Evolutionary conservation across 2,888 invertebrate species (phyloP), one percentile per base, ranked within the genome.

Genomic region (Elysia crispata): DNA sequence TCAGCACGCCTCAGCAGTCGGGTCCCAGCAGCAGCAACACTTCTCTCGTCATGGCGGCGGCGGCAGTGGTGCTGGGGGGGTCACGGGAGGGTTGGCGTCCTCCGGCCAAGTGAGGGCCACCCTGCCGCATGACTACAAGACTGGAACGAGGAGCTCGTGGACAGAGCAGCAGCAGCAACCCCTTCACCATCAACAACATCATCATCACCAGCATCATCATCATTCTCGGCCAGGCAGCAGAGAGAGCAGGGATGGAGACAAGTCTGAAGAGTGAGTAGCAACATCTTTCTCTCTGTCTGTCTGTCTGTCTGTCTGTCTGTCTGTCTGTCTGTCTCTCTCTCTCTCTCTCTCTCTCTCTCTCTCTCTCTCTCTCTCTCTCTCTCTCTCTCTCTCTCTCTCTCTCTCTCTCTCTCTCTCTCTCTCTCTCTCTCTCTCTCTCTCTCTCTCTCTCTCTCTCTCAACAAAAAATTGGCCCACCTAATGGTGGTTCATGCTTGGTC

Each of bases 201-300:
- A 6, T 11, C 41, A 41, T 3, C 41, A 41, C 41, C 41, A 41
- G 5, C 41, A 41, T 11, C 41, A 41, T 41, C 41, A 41, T 41
- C 41, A 3, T 3, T 3, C 41, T 41, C 41, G 41, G 41, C 41
- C 41, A 3, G 41, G 41, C 41, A 41, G 41, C 41, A 41, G 41
- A 41, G 60, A 25, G 41, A 41, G 41, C 33, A 64, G 87, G 57
- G 83, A 86, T 28, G 87, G 87, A 23, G 87, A 87, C 31, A 88
- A 87, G 75, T 88, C 88, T 28, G 89, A 89, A 70, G 88, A 89
- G 89, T 89, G 84, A 88, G 89, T 89, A 84, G 18, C 31, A 60
- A n/a, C 15, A 23, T 23, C 20, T 60, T 8, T 23, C 60, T 60
- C 3, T 60, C 23, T 60, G 15, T 60, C 23, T 60, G 15, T 60